Evolutionary conservation across 1,140 invertebrate species (phyloP).

Genomic region (Carposina sasakii): DNA sequence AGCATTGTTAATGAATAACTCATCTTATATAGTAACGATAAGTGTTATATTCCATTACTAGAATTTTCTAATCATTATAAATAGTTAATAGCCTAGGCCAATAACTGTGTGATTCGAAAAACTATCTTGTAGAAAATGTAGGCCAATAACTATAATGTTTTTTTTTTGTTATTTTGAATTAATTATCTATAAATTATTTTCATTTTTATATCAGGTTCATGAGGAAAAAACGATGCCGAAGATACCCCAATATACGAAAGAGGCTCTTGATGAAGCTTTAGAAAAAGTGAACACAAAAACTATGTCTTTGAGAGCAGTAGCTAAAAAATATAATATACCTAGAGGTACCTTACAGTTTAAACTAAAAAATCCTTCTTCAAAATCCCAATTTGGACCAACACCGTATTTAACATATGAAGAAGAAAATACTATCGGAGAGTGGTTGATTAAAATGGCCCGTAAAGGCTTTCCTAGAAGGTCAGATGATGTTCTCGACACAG

Average conservation of each 20-base stretch:
- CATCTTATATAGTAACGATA: not conserved
- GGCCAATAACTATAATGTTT: not conserved
- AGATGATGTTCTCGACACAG: not conserved
- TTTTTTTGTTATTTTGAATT: not conserved
- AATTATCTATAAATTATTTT: not conserved
- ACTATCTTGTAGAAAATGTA: not conserved
- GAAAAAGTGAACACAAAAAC: not conserved
- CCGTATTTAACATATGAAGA: constrained; percentile 13
- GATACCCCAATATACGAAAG: not conserved
- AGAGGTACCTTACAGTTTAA: constrained; percentile 14
- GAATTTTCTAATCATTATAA: not conserved
- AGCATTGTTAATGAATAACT: not conserved
- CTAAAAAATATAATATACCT: constrained; percentile 14
- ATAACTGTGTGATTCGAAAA: not conserved
- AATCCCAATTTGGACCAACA: constrained; percentile 15
- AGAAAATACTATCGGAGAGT: not conserved
- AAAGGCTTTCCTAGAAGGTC: constrained; percentile 13
- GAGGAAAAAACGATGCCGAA: not conserved
- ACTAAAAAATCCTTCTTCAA: constrained; percentile 10
- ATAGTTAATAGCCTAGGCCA: not conserved
- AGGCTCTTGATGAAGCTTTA: not conserved
- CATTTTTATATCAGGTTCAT: not conserved
- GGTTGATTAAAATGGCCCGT: constrained; percentile 4
- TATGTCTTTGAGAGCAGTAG: not conserved
- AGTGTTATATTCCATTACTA: not conserved